phyloP scores from a whole-genome alignment of 2,113 vertebrate species.

The Myocastor coypus region DNA sequence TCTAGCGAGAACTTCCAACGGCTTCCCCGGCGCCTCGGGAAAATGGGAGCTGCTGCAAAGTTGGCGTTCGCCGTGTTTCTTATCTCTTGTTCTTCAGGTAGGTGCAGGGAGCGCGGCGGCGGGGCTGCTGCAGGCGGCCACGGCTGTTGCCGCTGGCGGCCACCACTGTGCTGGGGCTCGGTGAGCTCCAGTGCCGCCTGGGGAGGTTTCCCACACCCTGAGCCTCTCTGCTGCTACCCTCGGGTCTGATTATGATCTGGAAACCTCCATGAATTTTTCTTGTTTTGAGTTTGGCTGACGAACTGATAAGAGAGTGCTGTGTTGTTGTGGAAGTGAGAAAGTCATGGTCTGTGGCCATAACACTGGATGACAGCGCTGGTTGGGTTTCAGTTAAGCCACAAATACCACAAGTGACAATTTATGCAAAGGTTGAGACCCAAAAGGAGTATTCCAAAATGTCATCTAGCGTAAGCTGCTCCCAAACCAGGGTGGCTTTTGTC shows the following conservation, averaged over 20 bases:
- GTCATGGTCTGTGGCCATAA: conserved; percentile 78
- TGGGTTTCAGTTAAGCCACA: conserved; percentile 77
- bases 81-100: conserved; percentile 99
- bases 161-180: neutral
- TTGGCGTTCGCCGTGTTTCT: conserved; percentile 99
- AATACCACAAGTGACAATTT: conserved; percentile 80
- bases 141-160: neutral
- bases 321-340: conserved; percentile 79
- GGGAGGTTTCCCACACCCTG: neutral
- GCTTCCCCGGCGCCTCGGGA: conserved; percentile 88
- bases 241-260: conserved; percentile 48
- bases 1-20: conserved; percentile 84
- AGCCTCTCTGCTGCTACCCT: neutral
- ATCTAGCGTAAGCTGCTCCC: conserved; percentile 12
- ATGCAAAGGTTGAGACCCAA: conserved; percentile 68
- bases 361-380: conserved; percentile 77
- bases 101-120: conserved; percentile 82
- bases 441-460: conserved; percentile 62
- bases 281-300: conserved; percentile 54
- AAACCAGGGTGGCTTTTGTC: conserved; percentile 53
- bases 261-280: conserved; percentile 60
- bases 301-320: conserved; percentile 55
- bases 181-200: conserved; percentile 34
- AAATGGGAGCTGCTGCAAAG: conserved; percentile 99
- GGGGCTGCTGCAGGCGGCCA: conserved; percentile 23